Evolutionary conservation across 2,113 vertebrate species (phyloP), one percentile per base, ranked within the genome.

Genomic region (Cyanoramphus novaezelandiae): DNA sequence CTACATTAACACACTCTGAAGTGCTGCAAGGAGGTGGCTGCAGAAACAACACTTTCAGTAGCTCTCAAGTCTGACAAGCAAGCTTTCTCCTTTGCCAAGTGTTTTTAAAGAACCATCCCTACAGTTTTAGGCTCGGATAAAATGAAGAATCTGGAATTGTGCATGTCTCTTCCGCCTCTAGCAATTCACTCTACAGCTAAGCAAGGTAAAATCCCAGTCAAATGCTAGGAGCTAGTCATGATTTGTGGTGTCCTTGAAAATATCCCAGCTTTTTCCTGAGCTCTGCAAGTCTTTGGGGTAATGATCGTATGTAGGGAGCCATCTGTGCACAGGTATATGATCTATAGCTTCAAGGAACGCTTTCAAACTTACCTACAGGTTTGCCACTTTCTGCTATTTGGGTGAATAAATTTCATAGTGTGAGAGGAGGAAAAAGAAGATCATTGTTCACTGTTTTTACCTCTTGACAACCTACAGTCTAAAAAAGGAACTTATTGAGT

Each of bases 191-290:
- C 76, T 44, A 19, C 18, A 37, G 18, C 4, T 71, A 55, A 83
- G 43, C 20, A 53, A 18, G n/a, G 16, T 67, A 86, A 95, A 75
- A 72, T 78, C 27, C 2, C 43, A 53, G 3, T 65, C 71, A 74
- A 46, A 93, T 35, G 50, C 50, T 23, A 65, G 67, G 44, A 80
- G 28, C 33, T 81, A 7, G 33, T 59, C 81, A 53, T 52, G 50
- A 82, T 81, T 94, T 94, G 68, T 78, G n/a, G 29, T 63, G 85
- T 70, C 88, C 85, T 90, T 94, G 82, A 86, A 80, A 70, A 84
- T 80, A 77, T 33, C 64, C 62, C 81, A 49, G 33, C 1, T 49
- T 94, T 95, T 85, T 70, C 60, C 63, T 78, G 82, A 94, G 63
- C 41, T 91, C 84, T 82, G 75, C 53, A 91, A 89, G 15, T 90